Percentiles rank a stretch among this genome's conserved stretches.
These are phyloP conservation scores for Toxotes jaculatrix DNA, from an alignment of 2,113 vertebrate species.

Conservation along the genomic window DNA sequence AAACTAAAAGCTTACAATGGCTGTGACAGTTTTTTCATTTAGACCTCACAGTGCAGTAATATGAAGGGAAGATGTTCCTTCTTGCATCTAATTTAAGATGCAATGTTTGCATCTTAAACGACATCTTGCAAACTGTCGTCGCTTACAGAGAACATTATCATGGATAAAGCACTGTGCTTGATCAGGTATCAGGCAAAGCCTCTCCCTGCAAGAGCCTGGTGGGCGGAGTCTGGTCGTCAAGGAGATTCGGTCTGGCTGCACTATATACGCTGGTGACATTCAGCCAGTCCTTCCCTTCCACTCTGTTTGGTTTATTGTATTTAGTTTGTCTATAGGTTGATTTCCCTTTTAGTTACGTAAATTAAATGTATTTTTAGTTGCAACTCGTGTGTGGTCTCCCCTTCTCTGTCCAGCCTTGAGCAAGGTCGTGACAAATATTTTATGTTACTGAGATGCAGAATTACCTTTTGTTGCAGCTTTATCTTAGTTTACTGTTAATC, in stretches of 20 bases:
- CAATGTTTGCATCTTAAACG: neutral
- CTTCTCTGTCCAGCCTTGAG: too few relatives aligned
- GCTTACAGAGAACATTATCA: neutral
- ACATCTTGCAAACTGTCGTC: neutral
- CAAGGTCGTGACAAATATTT: too few relatives aligned
- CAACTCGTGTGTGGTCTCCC: too few relatives aligned
- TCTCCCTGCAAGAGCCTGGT: neutral
- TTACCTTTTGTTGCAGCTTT: neutral
- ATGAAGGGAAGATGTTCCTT: neutral
- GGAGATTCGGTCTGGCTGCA: neutral
- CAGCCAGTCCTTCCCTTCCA: neutral
- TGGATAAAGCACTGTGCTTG: neutral
- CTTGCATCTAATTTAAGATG: too few relatives aligned
- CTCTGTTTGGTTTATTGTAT: too few relatives aligned
- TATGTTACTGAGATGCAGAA: too few relatives aligned
- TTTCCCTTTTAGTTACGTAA: too few relatives aligned
- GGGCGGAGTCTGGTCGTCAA: neutral
- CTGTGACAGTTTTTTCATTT: neutral
- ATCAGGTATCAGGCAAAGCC: too few relatives aligned
- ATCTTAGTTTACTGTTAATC: neutral
- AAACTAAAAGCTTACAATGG: neutral
- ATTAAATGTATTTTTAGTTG: too few relatives aligned
- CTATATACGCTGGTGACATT: neutral
- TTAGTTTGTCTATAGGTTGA: too few relatives aligned
- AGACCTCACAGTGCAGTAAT: too few relatives aligned